Conservation (phyloP, 1,140 invertebrate species). For the Sitophilus oryzae region DNA sequence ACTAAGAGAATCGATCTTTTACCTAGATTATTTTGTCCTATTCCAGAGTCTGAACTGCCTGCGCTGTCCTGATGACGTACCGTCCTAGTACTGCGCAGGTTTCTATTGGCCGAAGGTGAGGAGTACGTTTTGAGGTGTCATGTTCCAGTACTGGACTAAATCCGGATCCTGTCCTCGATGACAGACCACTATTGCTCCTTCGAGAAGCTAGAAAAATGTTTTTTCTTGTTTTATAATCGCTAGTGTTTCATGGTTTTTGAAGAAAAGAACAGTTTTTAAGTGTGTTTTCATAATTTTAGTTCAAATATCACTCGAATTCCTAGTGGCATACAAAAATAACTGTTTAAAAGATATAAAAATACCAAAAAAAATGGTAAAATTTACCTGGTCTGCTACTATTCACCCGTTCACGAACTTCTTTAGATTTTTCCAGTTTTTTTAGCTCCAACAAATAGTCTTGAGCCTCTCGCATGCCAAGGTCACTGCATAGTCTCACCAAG, state of each 20-base stretch:
- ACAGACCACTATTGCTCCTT: slow-evolving; percentile 52
- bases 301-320: too few species aligned
- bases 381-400: slow-evolving; percentile 53
- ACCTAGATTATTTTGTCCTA: slow-evolving; percentile 33
- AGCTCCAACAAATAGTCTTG: slow-evolving; percentile 73
- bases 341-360: too few species aligned
- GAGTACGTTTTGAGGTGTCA: slow-evolving; percentile 31
- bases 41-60: slow-evolving; percentile 40
- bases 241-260: too few species aligned
- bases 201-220: slow-evolving; percentile 44
- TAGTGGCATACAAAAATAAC: too few species aligned
- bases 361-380: too few species aligned
- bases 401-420: slow-evolving; percentile 60
- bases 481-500: slow-evolving; percentile 73
- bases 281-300: too few species aligned
- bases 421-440: slow-evolving; percentile 75
- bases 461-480: slow-evolving; percentile 76
- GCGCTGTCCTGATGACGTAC: slow-evolving; percentile 35
- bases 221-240: background rate
- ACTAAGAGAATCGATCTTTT: slow-evolving; percentile 7
- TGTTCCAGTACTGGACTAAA: slow-evolving; percentile 50
- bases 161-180: slow-evolving; percentile 51
- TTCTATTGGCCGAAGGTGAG: slow-evolving; percentile 32
- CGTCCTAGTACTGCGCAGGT: slow-evolving; percentile 29
- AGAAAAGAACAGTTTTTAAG: too few species aligned